phyloP scores from a whole-genome alignment of 2,113 vertebrate genomes.

The Todiramphus saurophagus region DNA sequence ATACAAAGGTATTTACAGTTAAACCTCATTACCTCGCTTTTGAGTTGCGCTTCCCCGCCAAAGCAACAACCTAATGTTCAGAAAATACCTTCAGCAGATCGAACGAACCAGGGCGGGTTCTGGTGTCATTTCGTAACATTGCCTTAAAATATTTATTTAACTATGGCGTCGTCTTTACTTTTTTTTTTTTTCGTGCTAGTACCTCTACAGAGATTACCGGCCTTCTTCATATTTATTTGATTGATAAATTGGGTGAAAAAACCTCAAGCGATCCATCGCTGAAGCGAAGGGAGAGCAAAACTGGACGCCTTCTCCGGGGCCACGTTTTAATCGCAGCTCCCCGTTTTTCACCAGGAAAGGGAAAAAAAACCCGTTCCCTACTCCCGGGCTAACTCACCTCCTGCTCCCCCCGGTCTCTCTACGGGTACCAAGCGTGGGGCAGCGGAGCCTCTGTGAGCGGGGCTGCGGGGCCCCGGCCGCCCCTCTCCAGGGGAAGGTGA shows the following conservation, averaged over 20 bases:
- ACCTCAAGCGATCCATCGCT: background rate
- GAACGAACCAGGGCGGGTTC: background rate
- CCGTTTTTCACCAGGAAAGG: background rate
- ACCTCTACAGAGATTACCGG: background rate
- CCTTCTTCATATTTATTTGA: background rate
- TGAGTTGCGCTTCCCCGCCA: constrained; percentile 22
- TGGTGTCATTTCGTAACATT: background rate
- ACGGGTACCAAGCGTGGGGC: background rate
- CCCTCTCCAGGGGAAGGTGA: background rate
- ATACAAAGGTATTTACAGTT: constrained; percentile 74
- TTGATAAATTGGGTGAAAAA: background rate
- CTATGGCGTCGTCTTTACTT: background rate
- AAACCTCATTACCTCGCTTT: constrained; percentile 55
- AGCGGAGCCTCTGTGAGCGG: background rate
- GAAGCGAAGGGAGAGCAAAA: background rate
- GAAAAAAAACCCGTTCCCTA: background rate
- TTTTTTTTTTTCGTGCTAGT: background rate
- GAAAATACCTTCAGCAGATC: background rate
- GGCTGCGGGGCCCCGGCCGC: background rate
- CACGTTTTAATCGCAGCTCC: background rate
- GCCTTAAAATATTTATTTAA: background rate
- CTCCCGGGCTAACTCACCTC: background rate
- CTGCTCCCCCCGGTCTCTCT: background rate
- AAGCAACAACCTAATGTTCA: background rate
- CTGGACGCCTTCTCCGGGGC: background rate